Evolutionary conservation across 2,113 vertebrate genomes (phyloP).

Genomic region (Daphoenositta chrysoptera): DNA sequence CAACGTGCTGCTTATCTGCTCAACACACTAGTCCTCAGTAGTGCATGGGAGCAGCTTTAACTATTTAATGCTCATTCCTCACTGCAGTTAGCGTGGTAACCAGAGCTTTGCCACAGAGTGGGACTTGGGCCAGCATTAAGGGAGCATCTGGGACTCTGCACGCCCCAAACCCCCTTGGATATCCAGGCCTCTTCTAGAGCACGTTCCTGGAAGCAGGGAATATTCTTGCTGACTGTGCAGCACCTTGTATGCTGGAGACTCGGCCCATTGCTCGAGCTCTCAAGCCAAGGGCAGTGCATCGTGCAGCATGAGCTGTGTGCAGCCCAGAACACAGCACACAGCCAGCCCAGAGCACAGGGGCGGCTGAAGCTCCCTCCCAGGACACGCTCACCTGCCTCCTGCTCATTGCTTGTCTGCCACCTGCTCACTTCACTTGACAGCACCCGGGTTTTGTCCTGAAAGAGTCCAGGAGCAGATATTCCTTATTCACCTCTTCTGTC

Average conservation of each 20-base stretch:
- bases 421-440: background rate
- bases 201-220: background rate
- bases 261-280: background rate
- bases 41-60: background rate
- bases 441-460: background rate
- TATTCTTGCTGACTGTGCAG: background rate
- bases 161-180: fast-evolving
- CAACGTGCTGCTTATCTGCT: background rate
- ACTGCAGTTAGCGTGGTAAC: background rate
- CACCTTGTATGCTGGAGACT: background rate
- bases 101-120: background rate
- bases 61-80: background rate
- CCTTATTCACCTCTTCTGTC: background rate
- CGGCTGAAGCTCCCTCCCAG: background rate
- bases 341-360: background rate
- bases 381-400: background rate
- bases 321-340: background rate
- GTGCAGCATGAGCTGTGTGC: fast-evolving
- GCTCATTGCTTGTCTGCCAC: background rate
- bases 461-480: background rate
- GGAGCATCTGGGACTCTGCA: background rate
- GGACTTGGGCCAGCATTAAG: background rate
- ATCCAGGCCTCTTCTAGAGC: background rate
- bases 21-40: background rate
- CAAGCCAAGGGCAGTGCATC: background rate